Conservation (phyloP, 1,140 invertebrate species). For the Drosophila bipectinata region DNA sequence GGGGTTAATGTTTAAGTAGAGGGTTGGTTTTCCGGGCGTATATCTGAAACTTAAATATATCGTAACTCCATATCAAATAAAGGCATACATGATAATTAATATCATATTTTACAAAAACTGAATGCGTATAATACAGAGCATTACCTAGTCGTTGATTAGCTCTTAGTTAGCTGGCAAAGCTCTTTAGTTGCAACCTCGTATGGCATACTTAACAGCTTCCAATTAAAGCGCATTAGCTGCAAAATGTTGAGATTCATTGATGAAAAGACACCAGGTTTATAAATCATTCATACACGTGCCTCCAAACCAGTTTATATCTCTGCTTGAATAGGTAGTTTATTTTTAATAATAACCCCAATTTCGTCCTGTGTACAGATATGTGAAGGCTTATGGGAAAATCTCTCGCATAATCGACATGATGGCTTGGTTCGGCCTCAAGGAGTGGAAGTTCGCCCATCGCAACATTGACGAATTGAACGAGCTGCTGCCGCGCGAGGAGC, state of each 20-base stretch:
- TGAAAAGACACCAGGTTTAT: constrained; percentile 4
- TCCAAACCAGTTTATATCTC: neutral
- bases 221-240: constrained; percentile 66
- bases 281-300: too few species aligned
- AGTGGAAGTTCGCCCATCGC: constrained; percentile 80
- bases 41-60: too few species aligned
- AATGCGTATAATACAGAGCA: too few species aligned
- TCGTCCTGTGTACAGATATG: constrained; percentile 53
- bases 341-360: neutral
- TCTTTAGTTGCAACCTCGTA: constrained; percentile 30
- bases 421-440: constrained; percentile 83
- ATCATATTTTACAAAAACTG: too few species aligned
- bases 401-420: constrained; percentile 83
- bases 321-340: neutral
- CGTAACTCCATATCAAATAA: too few species aligned
- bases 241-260: constrained; percentile 57
- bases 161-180: neutral
- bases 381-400: constrained; percentile 79
- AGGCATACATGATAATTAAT: too few species aligned
- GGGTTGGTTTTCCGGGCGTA: too few species aligned
- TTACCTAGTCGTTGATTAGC: too few species aligned
- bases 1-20: neutral
- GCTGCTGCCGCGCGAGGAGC: constrained; percentile 59
- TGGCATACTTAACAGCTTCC: constrained; percentile 64
- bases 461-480: constrained; percentile 83